Evolutionary conservation across 2,888 invertebrate genomes (phyloP).

Genomic region (Thumatha senex): DNA sequence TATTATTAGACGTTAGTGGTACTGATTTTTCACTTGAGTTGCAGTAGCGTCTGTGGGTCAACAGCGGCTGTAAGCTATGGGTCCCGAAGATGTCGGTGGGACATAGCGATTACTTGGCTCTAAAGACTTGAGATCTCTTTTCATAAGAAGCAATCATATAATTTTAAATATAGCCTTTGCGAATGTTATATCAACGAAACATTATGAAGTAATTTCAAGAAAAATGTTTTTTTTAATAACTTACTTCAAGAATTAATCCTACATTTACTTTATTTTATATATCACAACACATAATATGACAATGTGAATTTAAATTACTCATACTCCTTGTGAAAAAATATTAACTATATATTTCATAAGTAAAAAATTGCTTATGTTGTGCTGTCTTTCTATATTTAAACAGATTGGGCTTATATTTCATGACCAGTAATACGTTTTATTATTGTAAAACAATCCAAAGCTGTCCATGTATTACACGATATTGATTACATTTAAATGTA

Average conservation of each 20-base stretch:
- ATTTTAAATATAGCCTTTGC: no score
- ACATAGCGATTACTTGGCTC: no score
- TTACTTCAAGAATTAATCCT: not conserved
- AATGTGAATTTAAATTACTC: not conserved
- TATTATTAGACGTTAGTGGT: no score
- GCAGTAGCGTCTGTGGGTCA: no score
- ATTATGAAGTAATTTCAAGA: no score
- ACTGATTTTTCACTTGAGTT: no score
- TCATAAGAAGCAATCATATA: no score
- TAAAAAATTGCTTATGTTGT: not conserved
- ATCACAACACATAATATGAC: not conserved
- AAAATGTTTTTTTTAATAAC: no score
- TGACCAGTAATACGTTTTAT: conserved; percentile 12
- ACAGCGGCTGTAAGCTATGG: no score
- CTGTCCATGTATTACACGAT: conserved; percentile 25
- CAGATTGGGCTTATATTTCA: conserved; percentile 22
- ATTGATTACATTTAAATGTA: conserved; percentile 32
- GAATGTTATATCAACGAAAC: no score
- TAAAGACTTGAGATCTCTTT: no score
- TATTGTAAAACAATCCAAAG: conserved; percentile 20
- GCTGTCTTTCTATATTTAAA: conserved; percentile 18
- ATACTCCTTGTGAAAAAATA: not conserved
- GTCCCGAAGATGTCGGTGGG: no score
- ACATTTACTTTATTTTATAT: not conserved
- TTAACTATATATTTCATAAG: not conserved